Evolutionary conservation across 2,113 vertebrate species (phyloP).

Genomic region (Ammospiza caudacuta): DNA sequence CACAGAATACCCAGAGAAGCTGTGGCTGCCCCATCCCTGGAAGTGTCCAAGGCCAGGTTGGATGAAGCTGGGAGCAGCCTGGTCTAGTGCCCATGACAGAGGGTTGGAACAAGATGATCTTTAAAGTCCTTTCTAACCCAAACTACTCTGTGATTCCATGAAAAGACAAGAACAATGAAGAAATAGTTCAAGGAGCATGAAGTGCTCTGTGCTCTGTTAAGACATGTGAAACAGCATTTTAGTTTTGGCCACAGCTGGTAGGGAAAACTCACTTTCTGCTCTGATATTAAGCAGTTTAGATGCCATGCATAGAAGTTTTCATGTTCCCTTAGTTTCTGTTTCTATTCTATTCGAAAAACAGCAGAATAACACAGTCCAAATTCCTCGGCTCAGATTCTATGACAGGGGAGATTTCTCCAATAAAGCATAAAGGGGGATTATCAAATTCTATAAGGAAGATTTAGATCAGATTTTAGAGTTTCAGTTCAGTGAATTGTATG

Average conservation of each 20-base stretch:
- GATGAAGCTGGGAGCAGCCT: neutral
- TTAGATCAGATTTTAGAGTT: neutral
- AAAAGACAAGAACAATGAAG: neutral
- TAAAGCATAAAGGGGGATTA: neutral
- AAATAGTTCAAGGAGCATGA: neutral
- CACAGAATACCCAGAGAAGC: neutral
- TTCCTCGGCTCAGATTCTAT: neutral
- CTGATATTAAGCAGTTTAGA: neutral
- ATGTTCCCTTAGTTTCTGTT: neutral
- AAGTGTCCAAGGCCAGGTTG: rapidly evolving
- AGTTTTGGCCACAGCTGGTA: neutral
- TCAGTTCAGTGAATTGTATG: neutral
- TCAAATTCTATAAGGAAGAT: neutral
- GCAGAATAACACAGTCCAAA: neutral
- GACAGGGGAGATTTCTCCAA: neutral
- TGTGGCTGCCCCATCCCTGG: neutral
- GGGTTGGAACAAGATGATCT: rapidly evolving
- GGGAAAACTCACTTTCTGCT: neutral
- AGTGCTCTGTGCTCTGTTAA: neutral
- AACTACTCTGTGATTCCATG: neutral
- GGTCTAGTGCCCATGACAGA: rapidly evolving
- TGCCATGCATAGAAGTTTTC: neutral
- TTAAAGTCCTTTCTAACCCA: neutral
- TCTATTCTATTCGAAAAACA: neutral
- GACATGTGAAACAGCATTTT: neutral